Evolutionary conservation across 2,113 vertebrate genomes (phyloP).

Genomic region (Catagonus wagneri): DNA sequence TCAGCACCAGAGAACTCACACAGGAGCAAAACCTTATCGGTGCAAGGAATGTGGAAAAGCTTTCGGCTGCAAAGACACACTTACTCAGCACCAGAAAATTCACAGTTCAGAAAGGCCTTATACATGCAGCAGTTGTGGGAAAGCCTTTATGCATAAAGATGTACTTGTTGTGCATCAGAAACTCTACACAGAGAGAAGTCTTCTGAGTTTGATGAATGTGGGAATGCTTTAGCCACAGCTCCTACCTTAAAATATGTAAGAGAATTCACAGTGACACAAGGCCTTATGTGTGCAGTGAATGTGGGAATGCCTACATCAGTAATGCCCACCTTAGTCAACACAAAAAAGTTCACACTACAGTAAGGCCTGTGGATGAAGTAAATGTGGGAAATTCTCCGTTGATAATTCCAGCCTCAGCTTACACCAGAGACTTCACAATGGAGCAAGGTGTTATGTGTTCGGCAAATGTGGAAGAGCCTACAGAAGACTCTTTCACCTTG

Average conservation of each 20-base stretch:
- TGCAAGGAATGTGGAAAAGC: not conserved
- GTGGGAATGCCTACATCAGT: not conserved
- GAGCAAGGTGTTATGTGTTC: not conserved
- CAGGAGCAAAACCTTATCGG: not conserved
- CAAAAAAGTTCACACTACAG: not conserved
- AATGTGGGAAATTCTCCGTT: not conserved
- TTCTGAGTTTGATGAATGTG: not conserved
- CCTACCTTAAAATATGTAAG: not conserved
- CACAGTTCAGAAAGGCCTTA: not conserved
- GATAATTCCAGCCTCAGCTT: not conserved
- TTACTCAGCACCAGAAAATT: not conserved
- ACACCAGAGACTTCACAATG: not conserved
- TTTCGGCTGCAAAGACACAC: not conserved
- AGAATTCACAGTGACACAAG: not conserved
- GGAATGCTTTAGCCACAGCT: not conserved
- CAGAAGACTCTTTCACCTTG: not conserved
- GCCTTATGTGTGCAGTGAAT: not conserved
- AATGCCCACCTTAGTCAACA: not conserved
- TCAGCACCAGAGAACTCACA: not conserved
- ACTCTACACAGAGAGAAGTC: not conserved
- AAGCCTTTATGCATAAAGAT: not conserved
- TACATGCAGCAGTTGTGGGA: fast-evolving
- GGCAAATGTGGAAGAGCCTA: not conserved
- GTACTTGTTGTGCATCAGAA: not conserved
- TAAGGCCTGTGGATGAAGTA: not conserved